Evolutionary conservation across 2,888 invertebrate genomes (phyloP).

Genomic region (Sinelater perroti): DNA sequence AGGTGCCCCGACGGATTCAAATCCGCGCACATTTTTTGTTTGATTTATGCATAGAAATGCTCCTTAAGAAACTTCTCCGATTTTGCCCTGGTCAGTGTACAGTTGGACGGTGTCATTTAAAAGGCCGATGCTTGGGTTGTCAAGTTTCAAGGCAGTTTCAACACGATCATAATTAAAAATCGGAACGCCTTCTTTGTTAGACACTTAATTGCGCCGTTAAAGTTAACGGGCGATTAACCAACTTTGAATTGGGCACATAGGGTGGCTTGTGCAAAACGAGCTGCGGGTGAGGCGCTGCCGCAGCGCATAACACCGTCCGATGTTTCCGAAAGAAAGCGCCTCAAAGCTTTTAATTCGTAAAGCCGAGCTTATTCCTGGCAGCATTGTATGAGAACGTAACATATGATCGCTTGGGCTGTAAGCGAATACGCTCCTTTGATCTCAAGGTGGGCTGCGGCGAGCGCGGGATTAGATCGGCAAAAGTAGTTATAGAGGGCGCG

Average conservation of each 20-base stretch:
- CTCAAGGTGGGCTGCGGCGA: too few species aligned
- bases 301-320: background rate
- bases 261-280: background rate
- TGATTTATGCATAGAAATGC: conserved; percentile 44
- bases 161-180: too few species aligned
- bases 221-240: background rate
- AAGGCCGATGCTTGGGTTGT: background rate
- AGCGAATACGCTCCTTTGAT: background rate
- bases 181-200: too few species aligned
- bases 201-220: background rate
- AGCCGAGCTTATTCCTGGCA: background rate
- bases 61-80: conserved; percentile 39
- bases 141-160: background rate
- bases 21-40: conserved; percentile 39
- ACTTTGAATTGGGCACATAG: background rate
- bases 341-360: conserved; percentile 7
- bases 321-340: background rate
- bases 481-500: too few species aligned
- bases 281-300: too few species aligned
- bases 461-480: too few species aligned
- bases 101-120: conserved; percentile 36
- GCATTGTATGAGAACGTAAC: conserved; percentile 8
- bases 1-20: conserved; percentile 34
- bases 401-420: background rate
- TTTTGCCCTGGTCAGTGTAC: conserved; percentile 30